A percentile compares a stretch with the other conserved stretches of the same genome.
These are phyloP conservation scores for Ornithorhynchus anatinus DNA, from an alignment of 2,113 vertebrate genomes.

Conservation along the genomic window DNA sequence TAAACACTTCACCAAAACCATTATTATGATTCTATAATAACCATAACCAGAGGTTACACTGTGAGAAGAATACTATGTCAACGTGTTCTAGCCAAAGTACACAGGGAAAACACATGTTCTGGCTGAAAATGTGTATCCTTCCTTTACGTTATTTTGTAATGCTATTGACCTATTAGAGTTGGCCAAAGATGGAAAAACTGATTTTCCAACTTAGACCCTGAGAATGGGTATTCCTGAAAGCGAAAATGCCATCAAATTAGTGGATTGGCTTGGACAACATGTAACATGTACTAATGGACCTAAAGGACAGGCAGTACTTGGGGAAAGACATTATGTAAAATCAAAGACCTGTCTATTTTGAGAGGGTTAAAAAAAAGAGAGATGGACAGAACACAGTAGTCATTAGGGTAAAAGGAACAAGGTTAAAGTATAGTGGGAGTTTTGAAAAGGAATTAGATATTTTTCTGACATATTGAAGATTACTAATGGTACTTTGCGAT, in stretches of 20 bases:
- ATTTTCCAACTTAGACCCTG: constrained; percentile 16
- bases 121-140: no score
- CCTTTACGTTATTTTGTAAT: no score
- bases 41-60: no score
- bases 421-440: neutral
- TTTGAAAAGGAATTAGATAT: neutral
- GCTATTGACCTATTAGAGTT: no score
- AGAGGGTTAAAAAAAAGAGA: neutral
- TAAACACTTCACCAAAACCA: no score
- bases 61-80: no score
- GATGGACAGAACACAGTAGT: neutral
- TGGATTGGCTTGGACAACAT: constrained; percentile 9
- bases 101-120: no score
- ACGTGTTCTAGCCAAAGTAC: no score
- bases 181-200: no score
- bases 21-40: no score
- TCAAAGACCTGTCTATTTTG: neutral
- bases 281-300: neutral
- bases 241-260: constrained; percentile 16
- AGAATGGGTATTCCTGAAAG: constrained; percentile 9
- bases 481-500: neutral
- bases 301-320: neutral
- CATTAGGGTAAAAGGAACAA: no score
- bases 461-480: constrained; percentile 4
- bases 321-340: neutral